A percentile compares a stretch with the other conserved stretches of the same genome.
Conservation (phyloP, 2,888 invertebrate genomes). For the Drosophila infuscata region DNA sequence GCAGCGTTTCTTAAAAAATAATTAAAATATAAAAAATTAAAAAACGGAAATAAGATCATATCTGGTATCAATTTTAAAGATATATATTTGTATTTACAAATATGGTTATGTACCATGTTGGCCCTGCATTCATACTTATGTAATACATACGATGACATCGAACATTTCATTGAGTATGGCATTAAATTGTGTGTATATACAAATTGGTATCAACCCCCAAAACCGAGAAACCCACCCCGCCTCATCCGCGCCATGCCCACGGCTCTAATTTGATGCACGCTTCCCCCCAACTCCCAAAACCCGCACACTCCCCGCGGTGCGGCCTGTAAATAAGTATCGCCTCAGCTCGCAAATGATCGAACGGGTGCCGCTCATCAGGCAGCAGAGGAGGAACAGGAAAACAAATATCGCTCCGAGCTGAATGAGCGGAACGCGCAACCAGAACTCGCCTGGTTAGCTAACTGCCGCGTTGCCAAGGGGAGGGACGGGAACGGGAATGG, state of each 20-base stretch:
- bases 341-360: conserved; percentile 64
- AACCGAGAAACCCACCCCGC: conserved; percentile 53
- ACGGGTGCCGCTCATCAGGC: conserved; percentile 36
- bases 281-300: conserved; percentile 8
- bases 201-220: conserved; percentile 67
- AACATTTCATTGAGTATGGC: conserved; percentile 55
- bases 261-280: conserved; percentile 60
- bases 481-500: neutral
- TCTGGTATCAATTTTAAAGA: neutral
- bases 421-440: conserved; percentile 8
- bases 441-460: conserved; percentile 20
- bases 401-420: conserved; percentile 27
- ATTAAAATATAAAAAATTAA: neutral
- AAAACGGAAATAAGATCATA: neutral
- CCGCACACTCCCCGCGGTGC: conserved; percentile 40
- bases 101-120: neutral
- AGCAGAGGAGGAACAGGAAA: conserved; percentile 18
- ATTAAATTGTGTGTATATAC: conserved; percentile 71
- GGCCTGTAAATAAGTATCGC: conserved; percentile 43
- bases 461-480: neutral
- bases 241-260: conserved; percentile 20
- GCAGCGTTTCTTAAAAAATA: neutral
- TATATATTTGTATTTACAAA: neutral
- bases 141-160: conserved; percentile 42
- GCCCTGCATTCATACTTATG: conserved; percentile 23